phyloP scores from a whole-genome alignment of 2,888 invertebrate genomes.

The Ashinkailepas kermadecensis region DNA sequence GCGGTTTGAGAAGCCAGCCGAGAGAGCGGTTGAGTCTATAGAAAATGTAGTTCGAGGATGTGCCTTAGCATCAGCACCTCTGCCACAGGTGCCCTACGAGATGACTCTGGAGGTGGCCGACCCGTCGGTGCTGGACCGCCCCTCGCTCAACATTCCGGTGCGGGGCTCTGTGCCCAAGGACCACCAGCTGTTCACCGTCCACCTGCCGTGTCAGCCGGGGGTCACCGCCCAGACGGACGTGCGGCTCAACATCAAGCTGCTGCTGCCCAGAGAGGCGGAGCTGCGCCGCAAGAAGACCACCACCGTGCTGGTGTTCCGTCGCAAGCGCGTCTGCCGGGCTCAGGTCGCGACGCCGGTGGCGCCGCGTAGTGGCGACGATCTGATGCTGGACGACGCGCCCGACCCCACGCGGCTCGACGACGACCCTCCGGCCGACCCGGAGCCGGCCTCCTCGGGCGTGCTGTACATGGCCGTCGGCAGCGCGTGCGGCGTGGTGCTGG shows the following conservation, averaged over 20 bases:
- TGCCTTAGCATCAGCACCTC: too few species aligned
- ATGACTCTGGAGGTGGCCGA: not conserved
- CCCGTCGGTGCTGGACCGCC: not conserved
- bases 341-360: not conserved
- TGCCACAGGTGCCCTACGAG: not conserved
- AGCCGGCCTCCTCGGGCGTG: conserved; percentile 49
- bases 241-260: not conserved
- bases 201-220: conserved; percentile 2
- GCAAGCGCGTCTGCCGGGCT: not conserved
- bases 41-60: too few species aligned
- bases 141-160: not conserved
- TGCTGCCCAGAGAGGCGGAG: conserved; percentile 5
- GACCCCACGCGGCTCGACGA: too few species aligned
- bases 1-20: too few species aligned
- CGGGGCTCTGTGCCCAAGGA: not conserved
- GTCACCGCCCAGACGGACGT: not conserved
- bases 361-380: not conserved
- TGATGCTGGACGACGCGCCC: too few species aligned
- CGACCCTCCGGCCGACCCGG: too few species aligned
- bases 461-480: conserved; percentile 74
- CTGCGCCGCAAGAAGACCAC: not conserved
- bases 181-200: not conserved
- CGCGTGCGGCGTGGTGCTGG: conserved; percentile 56
- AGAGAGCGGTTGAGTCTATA: too few species aligned
- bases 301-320: not conserved